Conservation (phyloP, 1,140 invertebrate genomes). For the Pseudomyrmex cubaensis region DNA sequence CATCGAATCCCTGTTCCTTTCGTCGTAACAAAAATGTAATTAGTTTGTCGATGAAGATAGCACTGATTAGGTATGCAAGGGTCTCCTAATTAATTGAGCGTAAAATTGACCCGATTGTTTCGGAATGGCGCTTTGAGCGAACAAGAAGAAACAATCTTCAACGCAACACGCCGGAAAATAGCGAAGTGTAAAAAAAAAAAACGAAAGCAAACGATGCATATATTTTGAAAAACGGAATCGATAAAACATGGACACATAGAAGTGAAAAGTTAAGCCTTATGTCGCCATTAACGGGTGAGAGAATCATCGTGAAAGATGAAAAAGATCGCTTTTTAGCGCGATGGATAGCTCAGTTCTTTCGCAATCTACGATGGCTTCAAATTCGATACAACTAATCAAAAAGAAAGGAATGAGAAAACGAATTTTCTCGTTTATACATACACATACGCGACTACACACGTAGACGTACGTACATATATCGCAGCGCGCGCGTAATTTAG, state of each 20-base stretch:
- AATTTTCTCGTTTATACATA: constrained; percentile 65
- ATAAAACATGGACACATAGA: too few species aligned
- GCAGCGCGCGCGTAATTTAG: constrained; percentile 68
- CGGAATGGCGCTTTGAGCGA: constrained; percentile 46
- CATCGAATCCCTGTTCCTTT: constrained; percentile 47
- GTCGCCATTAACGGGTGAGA: too few species aligned
- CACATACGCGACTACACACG: constrained; percentile 1
- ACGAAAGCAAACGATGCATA: background rate
- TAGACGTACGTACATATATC: background rate
- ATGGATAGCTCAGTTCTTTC: constrained; percentile 13
- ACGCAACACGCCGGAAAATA: background rate
- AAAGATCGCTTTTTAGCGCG: background rate
- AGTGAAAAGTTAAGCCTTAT: too few species aligned
- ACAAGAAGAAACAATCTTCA: constrained; percentile 8
- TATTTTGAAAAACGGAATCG: background rate
- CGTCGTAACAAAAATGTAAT: constrained; percentile 77
- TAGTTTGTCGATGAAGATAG: constrained; percentile 71
- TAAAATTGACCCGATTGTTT: constrained; percentile 77
- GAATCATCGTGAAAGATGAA: background rate
- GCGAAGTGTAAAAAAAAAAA: background rate
- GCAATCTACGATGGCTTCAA: constrained; percentile 16
- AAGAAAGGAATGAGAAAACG: constrained; percentile 59
- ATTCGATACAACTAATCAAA: constrained; percentile 25
- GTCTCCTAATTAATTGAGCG: constrained; percentile 71
- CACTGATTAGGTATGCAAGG: constrained; percentile 73